A percentile compares a stretch with the other conserved stretches of the same genome.
Evolutionary conservation across 2,797 vertebrate genomes (phyloP).

Genomic region (Halcyon smyrnensis): DNA sequence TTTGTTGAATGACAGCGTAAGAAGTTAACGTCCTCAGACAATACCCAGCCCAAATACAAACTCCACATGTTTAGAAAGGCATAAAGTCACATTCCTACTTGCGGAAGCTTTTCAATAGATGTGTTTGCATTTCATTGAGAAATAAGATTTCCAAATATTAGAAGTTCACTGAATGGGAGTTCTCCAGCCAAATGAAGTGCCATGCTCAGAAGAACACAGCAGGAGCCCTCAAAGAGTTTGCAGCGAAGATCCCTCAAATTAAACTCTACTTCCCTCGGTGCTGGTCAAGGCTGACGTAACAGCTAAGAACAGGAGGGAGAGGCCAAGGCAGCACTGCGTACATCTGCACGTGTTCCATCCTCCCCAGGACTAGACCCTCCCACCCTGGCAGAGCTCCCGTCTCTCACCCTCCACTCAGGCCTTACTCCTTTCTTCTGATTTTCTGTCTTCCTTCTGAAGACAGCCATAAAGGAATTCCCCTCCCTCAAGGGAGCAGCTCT

Average conservation of each 20-base stretch:
- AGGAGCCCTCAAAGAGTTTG: background rate
- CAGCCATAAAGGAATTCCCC: background rate
- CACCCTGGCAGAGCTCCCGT: background rate
- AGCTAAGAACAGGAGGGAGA: background rate
- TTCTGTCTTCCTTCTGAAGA: background rate
- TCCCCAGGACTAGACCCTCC: too few species aligned
- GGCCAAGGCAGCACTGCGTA: too few species aligned
- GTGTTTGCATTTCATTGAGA: background rate
- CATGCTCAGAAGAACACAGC: background rate
- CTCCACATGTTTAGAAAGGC: background rate
- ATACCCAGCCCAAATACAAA: background rate
- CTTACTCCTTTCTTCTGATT: background rate
- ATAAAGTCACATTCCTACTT: background rate
- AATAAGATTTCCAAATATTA: background rate
- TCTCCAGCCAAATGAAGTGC: background rate
- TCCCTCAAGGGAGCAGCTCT: background rate
- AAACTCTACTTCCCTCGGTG: accelerated
- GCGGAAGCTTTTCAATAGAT: background rate
- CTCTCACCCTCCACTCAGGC: too few species aligned
- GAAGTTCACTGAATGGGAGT: too few species aligned
- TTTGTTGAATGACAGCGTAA: accelerated
- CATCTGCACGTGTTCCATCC: accelerated
- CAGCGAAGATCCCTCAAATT: background rate
- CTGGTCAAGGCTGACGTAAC: background rate
- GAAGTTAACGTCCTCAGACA: background rate